Base-by-base conservation (phyloP, 2,113 vertebrate species). In the Potamarius usumacintae region DNA sequence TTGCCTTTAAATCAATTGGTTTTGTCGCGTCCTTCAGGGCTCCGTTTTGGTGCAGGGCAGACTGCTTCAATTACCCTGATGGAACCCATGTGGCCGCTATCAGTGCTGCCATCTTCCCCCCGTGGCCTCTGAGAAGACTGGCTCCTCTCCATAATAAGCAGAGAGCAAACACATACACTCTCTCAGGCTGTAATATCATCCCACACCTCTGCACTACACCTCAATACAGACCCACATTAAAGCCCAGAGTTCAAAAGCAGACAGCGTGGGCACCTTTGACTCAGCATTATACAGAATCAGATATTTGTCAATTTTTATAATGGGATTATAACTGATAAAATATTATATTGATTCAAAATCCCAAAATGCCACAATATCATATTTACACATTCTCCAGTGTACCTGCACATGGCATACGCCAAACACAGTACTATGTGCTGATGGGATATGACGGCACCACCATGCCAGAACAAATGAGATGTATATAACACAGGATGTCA, bases 61-160 rank as follows among this genome's bases (percentile, higher is more conserved):
- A 81, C 89, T 92, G 92, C 92, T 93, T 92, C 91, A 91, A 91
- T 94, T 94, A 94, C 90, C 71, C 63, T 93, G 92, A 92, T 94
- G 88, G 89, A 91, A 92, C 88, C 90, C 91, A 94, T 91, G 91
- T 93, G 92, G 90, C 90, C 78, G 58, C 89, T 92, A 92, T 92
- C 92, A 91, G 89, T 74, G 5, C 90, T 86, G 89, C 89, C 90
- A 92, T 94, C 92, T 91, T 89, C 91, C 78, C 89, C 90, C 87
- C 65, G 55, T 65, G 89, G 89, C 88, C 81, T 89, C 85, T 76
- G 76, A 89, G 88, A 85, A 90, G 89, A 92, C 91, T 90, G 90
- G 85, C 89, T 92, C 86, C 88, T 88, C 89, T 82, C 87, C 89
- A 89, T 92, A 92, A 93, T 91, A 89, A 90, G 90, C 90, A 88